These are phyloP conservation scores for Spilarctia lutea DNA, from an alignment of 2,888 invertebrate genomes.

Conservation along the genomic window DNA sequence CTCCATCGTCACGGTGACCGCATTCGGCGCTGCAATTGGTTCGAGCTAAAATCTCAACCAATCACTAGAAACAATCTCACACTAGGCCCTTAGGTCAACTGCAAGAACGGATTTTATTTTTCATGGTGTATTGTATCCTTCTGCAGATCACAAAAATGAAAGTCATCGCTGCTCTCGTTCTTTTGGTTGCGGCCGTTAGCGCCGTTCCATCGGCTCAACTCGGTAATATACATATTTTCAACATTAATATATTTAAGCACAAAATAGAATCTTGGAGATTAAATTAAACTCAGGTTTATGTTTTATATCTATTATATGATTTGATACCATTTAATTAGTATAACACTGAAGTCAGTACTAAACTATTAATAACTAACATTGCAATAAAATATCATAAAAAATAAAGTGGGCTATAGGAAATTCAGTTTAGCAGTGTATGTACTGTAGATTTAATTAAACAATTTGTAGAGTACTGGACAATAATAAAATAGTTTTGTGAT, in stretches of 20 bases:
- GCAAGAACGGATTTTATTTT: background rate
- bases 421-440: background rate
- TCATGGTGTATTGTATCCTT: background rate
- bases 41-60: too few relatives aligned
- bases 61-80: too few relatives aligned
- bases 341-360: background rate
- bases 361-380: background rate
- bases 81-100: background rate
- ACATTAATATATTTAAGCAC: background rate
- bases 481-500: background rate
- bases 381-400: too few relatives aligned
- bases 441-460: background rate
- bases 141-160: constrained; percentile 58
- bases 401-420: too few relatives aligned
- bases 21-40: background rate
- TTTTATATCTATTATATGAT: background rate
- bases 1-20: background rate
- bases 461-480: background rate
- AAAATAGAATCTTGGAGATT: background rate
- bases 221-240: constrained; percentile 13
- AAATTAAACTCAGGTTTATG: background rate
- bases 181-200: constrained; percentile 56
- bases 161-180: constrained; percentile 49
- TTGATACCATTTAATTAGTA: background rate
- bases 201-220: constrained; percentile 46